Base-by-base conservation (phyloP, 1,140 invertebrate species). In the Drosophila nebulosa region DNA sequence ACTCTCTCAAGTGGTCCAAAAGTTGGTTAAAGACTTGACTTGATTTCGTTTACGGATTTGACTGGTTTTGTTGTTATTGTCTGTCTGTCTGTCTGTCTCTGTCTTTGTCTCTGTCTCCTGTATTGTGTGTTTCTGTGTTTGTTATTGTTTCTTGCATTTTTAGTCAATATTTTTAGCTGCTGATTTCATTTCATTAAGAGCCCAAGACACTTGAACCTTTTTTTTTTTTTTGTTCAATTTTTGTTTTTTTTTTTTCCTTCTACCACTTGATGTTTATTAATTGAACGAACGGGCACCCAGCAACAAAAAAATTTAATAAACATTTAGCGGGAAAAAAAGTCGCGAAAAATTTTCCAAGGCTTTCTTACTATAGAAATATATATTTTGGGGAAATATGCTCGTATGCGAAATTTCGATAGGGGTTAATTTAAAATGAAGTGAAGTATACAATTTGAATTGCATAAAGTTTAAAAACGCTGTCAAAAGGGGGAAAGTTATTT, bases 121-220 rank as follows among this genome's bases (percentile, higher is more conserved):
- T 39, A 9, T 64, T 67, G 21, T 58, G 4, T 39, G 52, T 30
- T n/a, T 30, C 52, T 57, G 6, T 64, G 21, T 64, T 21, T 64
- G 10, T 39, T 14, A 39, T 50, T 72, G 21, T 64, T 42, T 71
- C 35, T 73, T 56, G 81, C 86, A 85, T 85, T 80, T 86, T 74
- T 85, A 85, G 81, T 30, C 66, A 74, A 86, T 72, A 84, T 85
- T 86, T 84, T 86, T 84, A 84, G 81, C 81, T 77, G 81, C 80
- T 84, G 80, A 84, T 84, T 84, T 84, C 80, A 86, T 80, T 85
- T 64, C 64, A 68, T 74, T 68, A 61, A 56, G 73, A 42, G 58
- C 64, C 51, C 56, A 51, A 39, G 58, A 51, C 64, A 83, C 74
- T 80, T 79, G 59, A 63, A 35, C 56, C 22, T 30, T 9, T 18